A percentile compares a stretch with the other conserved stretches of the same genome.
These are phyloP conservation scores for Heteractis magnifica DNA, from an alignment of 92 coral and sea anemone species.

Conservation along the genomic window DNA sequence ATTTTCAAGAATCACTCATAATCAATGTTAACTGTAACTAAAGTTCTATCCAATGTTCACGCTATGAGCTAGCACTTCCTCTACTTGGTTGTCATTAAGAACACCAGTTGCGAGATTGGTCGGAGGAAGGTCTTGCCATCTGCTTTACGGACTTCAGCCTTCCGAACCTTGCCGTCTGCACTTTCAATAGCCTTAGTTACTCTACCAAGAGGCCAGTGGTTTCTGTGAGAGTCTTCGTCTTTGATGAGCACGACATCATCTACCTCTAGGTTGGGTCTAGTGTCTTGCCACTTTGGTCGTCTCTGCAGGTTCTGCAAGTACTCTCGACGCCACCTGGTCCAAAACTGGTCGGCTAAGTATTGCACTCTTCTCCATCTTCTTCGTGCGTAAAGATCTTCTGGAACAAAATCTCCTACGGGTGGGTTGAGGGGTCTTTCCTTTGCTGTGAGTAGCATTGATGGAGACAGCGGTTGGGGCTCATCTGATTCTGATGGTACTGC, in stretches of 20 bases:
- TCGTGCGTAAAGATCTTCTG: constrained; percentile 31
- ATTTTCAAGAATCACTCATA: too few species aligned
- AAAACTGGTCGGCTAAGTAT: constrained; percentile 17
- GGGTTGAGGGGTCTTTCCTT: neutral
- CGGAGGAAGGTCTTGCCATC: neutral
- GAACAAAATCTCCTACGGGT: neutral
- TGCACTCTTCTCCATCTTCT: constrained; percentile 27
- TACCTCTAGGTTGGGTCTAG: constrained; percentile 9
- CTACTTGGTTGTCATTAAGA: neutral
- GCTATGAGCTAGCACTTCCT: neutral
- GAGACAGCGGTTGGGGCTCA: neutral
- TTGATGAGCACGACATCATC: constrained; percentile 35
- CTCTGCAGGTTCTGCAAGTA: constrained; percentile 20
- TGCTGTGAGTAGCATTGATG: constrained; percentile 2
- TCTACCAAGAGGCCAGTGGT: constrained; percentile 37
- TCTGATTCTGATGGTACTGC: neutral
- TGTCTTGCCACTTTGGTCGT: constrained; percentile 21
- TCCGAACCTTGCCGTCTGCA: constrained; percentile 25
- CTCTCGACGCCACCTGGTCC: constrained; percentile 27
- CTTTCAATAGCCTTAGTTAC: constrained; percentile 20
- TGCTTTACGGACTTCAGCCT: constrained; percentile 7
- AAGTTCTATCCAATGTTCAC: neutral
- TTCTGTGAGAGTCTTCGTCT: constrained; percentile 29
- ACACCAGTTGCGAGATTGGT: neutral
- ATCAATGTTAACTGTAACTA: neutral